Conservation (phyloP, 2,888 invertebrate species). For the Crocallis elinguaria region DNA sequence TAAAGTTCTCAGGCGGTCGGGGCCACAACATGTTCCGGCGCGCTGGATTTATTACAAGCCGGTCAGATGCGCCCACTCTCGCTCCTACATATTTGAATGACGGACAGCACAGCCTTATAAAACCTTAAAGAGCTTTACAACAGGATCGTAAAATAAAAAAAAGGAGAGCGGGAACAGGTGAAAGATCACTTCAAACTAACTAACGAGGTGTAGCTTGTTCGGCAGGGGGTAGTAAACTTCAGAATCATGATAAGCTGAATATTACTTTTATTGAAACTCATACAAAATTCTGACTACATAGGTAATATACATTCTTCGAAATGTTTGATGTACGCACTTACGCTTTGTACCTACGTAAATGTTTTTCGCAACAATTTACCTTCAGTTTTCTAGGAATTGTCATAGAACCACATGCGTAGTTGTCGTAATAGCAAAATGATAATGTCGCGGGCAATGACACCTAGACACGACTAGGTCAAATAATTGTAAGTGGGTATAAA, state of each 20-base stretch:
- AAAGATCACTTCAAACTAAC: slow-evolving; percentile 21
- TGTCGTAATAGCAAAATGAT: slow-evolving; percentile 54
- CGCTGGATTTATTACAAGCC: slow-evolving; percentile 60
- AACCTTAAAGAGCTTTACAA: slow-evolving; percentile 30
- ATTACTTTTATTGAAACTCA: not conserved
- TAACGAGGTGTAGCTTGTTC: slow-evolving; percentile 29
- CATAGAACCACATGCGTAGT: slow-evolving; percentile 57
- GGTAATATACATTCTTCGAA: slow-evolving; percentile 22
- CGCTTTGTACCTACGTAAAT: slow-evolving; percentile 18
- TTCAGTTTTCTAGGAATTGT: slow-evolving; percentile 60
- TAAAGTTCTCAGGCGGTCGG: slow-evolving; percentile 55
- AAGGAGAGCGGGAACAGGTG: slow-evolving; percentile 25
- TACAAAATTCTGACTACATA: not conserved
- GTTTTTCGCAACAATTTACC: slow-evolving; percentile 51
- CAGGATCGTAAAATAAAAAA: slow-evolving; percentile 34
- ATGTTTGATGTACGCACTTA: slow-evolving; percentile 27
- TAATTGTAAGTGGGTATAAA: not conserved
- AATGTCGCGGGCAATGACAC: slow-evolving; percentile 45
- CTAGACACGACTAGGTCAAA: not conserved
- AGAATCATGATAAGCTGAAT: slow-evolving; percentile 2
- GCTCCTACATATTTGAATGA: slow-evolving; percentile 41
- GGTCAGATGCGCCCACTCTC: slow-evolving; percentile 51
- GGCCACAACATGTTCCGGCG: slow-evolving; percentile 56
- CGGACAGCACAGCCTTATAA: slow-evolving; percentile 33
- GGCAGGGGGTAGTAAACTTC: slow-evolving; percentile 12